A percentile compares a stretch with the other conserved stretches of the same genome.
phyloP scores from a whole-genome alignment of 2,888 invertebrate species.

The Hypena proboscidalis region DNA sequence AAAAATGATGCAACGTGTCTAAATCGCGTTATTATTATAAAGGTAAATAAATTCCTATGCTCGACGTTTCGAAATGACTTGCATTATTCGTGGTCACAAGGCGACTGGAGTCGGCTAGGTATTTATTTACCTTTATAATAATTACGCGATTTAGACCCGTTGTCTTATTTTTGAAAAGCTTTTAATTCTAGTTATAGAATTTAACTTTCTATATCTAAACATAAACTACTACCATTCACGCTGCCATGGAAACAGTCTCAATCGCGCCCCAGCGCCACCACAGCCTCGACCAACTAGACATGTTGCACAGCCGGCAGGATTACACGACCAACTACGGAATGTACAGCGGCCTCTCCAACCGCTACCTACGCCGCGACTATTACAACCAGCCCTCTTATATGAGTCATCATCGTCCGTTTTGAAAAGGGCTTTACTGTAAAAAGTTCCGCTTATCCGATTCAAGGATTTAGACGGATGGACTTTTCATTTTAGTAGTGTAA shows the following conservation, averaged over 20 bases:
- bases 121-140: too few species aligned
- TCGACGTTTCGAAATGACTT: too few species aligned
- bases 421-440: conserved; percentile 82
- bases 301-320: conserved; percentile 73
- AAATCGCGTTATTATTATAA: too few species aligned
- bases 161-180: too few species aligned
- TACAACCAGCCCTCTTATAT: conserved; percentile 72
- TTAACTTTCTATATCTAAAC: conserved; percentile 15
- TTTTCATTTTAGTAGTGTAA: conserved; percentile 59
- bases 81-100: too few species aligned
- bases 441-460: conserved; percentile 79
- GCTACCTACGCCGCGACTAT: conserved; percentile 70
- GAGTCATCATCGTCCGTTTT: conserved; percentile 80
- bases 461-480: conserved; percentile 73
- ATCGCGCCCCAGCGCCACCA: conserved; percentile 73
- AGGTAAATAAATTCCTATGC: too few species aligned
- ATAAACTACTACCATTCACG: conserved; percentile 60
- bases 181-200: neutral
- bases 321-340: conserved; percentile 66
- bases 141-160: too few species aligned
- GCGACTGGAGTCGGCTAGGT: too few species aligned
- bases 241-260: conserved; percentile 63
- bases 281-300: conserved; percentile 80
- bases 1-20: too few species aligned
- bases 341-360: conserved; percentile 56